phyloP scores from a whole-genome alignment of 1,140 invertebrate genomes.

The Scaptomyza pallida region DNA sequence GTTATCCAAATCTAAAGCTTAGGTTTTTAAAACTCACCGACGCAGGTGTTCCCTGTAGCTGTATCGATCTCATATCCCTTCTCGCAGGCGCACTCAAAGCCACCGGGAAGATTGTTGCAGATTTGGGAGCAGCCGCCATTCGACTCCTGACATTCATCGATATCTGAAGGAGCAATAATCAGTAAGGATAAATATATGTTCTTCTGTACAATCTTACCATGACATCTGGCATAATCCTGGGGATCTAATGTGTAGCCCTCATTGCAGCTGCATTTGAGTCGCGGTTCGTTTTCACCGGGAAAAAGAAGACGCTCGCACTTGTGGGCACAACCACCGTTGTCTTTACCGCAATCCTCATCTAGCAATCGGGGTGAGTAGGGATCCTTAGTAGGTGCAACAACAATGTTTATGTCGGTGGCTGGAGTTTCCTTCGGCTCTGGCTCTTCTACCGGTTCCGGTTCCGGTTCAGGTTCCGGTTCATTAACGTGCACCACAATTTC shows the following conservation, averaged over 20 bases:
- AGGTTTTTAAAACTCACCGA: slow-evolving; percentile 65
- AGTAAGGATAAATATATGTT: not conserved
- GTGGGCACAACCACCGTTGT: slow-evolving; percentile 79
- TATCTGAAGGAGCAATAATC: slow-evolving; percentile 85
- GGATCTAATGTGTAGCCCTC: slow-evolving; percentile 73
- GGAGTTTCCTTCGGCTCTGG: not conserved
- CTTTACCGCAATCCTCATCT: slow-evolving; percentile 64
- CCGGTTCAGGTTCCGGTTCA: slow-evolving; percentile 15
- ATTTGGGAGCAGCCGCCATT: slow-evolving; percentile 87
- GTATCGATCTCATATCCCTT: slow-evolving; percentile 83
- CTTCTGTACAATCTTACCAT: slow-evolving; percentile 52
- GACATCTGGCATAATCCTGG: slow-evolving; percentile 66
- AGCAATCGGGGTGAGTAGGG: slow-evolving; percentile 66
- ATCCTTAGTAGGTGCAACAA: slow-evolving; percentile 57
- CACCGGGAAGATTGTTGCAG: slow-evolving; percentile 89
- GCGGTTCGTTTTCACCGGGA: slow-evolving; percentile 71
- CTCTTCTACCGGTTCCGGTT: not conserved
- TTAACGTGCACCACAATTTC: slow-evolving; percentile 19
- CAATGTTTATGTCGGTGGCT: slow-evolving; percentile 41
- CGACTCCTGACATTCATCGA: slow-evolving; percentile 90
- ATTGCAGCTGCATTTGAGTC: slow-evolving; percentile 71
- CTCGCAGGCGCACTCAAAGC: slow-evolving; percentile 89
- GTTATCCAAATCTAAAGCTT: no score
- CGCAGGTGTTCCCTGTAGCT: slow-evolving; percentile 63
- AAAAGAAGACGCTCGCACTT: slow-evolving; percentile 74